Evolutionary conservation across 1,140 invertebrate species (phyloP), one percentile per base, ranked within the genome.

Genomic region (Drosophila burlai): DNA sequence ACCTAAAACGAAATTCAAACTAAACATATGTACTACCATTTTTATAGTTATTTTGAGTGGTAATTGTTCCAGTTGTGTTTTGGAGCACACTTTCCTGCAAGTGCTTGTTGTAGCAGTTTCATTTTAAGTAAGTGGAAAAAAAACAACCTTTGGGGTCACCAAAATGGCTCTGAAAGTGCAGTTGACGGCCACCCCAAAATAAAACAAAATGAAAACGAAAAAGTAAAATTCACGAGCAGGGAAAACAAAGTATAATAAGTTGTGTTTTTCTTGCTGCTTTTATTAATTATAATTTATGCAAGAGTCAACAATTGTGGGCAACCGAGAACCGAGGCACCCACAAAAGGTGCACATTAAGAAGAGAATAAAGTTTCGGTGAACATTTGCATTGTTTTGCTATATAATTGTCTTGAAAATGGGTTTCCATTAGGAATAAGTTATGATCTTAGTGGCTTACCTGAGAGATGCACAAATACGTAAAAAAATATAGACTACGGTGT

Each of bases 221-320:
- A 55, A 58, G 21, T 34, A 26, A 43, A 61, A 26, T 24, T 16
- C 31, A 43, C 64, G 29, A 31, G 36, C 45, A 29, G 11, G 38
- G 31, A 43, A 80, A 80, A 81, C 67, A 81, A 57, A 71, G 40
- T 54, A 42, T 65, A 61, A 76, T 69, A 26, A 71, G 69, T 54
- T 65, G 54, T 60, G 58, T 64, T 63, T 80, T 80, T 68, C 45
- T 36, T 73, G 67, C 55, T 81, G 79, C 72, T 61, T 57, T 81
- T 66, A 81, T 81, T 72, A 81, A 81, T 81, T 81, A 81, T 81
- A 81, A 81, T 81, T 81, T 81, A 81, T 81, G 65, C 73, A 62
- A 72, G 61, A 76, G 65, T 72, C 61, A 81, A 81, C 80, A 81
- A 81, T 60, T 68, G 69, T 52, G 77, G 62, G 67, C 24, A 18